phyloP scores from a whole-genome alignment of 2,113 vertebrate species.

The Spea multiplicata region DNA sequence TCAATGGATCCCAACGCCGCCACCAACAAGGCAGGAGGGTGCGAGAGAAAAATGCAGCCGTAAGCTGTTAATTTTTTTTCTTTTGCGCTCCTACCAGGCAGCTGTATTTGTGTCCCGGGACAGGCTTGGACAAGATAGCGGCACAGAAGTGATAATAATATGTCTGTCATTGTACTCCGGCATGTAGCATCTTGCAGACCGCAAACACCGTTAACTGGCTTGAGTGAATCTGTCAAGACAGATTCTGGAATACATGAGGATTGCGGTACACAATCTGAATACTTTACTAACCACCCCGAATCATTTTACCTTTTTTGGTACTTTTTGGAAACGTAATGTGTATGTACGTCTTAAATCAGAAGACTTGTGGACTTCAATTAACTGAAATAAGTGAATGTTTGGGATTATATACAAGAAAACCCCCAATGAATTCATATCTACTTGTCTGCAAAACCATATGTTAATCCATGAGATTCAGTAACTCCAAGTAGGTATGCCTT shows the following conservation, averaged over 20 bases:
- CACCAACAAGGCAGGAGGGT: conserved; percentile 55
- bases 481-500: too few species aligned
- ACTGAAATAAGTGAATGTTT: too few species aligned
- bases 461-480: too few species aligned
- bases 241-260: conserved; percentile 62
- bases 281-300: conserved; percentile 54
- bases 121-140: conserved; percentile 82
- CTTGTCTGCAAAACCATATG: too few species aligned
- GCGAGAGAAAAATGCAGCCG: conserved; percentile 46
- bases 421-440: too few species aligned
- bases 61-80: conserved; percentile 70
- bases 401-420: too few species aligned
- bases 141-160: conserved; percentile 89
- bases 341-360: too few species aligned
- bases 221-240: conserved; percentile 75
- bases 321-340: background rate
- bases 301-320: conserved; percentile 39
- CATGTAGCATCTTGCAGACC: conserved; percentile 84
- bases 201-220: conserved; percentile 87
- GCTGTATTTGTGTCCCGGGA: conserved; percentile 65
- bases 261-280: conserved; percentile 45
- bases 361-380: too few species aligned
- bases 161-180: conserved; percentile 80
- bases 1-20: conserved; percentile 61
- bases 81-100: conserved; percentile 60